These are phyloP conservation scores for Tetranychus truncatus DNA, from an alignment of 2,888 invertebrate species.

Conservation along the genomic window DNA sequence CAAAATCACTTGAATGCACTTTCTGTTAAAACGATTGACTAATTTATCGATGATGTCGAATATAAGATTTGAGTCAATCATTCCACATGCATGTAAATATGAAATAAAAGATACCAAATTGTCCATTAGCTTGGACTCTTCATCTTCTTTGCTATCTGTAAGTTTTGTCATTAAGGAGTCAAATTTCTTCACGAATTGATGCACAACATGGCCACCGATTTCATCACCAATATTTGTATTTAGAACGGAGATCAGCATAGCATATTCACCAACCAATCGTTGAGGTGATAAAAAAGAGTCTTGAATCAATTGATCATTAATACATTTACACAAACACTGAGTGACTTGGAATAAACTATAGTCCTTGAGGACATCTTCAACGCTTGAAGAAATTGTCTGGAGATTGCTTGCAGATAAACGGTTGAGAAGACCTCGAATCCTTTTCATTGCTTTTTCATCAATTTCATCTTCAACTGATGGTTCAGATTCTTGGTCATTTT, in stretches of 20 bases:
- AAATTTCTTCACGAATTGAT: constrained; percentile 18
- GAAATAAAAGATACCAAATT: constrained; percentile 17
- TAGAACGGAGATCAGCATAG: constrained; percentile 57
- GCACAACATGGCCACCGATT: constrained; percentile 42
- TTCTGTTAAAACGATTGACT: constrained; percentile 15
- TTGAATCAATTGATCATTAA: not conserved
- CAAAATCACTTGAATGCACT: constrained; percentile 21
- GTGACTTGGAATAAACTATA: constrained; percentile 14
- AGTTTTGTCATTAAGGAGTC: not conserved
- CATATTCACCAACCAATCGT: constrained; percentile 60
- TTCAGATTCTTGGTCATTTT: not conserved
- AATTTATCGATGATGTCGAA: constrained; percentile 19
- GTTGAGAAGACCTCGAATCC: constrained; percentile 21
- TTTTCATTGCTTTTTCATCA: constrained; percentile 11
- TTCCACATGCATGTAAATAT: constrained; percentile 15
- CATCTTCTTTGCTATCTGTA: not conserved
- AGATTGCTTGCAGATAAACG: constrained; percentile 19
- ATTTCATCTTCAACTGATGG: constrained; percentile 3
- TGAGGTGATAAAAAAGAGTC: constrained; percentile 40
- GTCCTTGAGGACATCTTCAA: constrained; percentile 13
- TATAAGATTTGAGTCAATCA: constrained; percentile 17
- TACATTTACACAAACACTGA: constrained; percentile 13
- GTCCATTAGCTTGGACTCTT: constrained; percentile 18
- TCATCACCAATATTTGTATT: constrained; percentile 80
- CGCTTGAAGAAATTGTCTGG: constrained; percentile 14